Evolutionary conservation across 2,113 vertebrate genomes (phyloP).

Genomic region (Lontra canadensis): DNA sequence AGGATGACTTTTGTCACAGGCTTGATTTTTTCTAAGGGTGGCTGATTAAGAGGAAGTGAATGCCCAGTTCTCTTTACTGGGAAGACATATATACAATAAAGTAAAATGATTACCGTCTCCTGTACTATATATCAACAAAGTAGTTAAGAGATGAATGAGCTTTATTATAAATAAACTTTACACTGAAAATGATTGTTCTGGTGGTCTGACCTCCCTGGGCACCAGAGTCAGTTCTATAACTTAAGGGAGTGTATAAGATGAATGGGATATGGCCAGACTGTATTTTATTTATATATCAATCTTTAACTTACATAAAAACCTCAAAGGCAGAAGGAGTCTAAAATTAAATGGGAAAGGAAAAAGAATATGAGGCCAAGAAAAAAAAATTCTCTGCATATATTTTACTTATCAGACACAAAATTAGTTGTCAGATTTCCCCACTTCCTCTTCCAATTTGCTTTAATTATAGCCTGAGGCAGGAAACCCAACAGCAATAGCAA

Average conservation of each 20-base stretch:
- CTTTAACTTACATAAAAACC: conserved; percentile 56
- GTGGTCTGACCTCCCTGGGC: background rate
- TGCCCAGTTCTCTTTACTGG: background rate
- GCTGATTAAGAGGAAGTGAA: background rate
- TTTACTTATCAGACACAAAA: conserved; percentile 37
- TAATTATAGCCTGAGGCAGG: background rate
- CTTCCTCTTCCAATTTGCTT: background rate
- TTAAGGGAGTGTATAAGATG: conserved; percentile 9
- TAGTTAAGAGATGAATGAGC: background rate
- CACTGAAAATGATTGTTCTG: background rate
- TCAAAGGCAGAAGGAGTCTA: conserved; percentile 62
- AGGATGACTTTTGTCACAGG: background rate
- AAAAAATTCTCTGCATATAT: background rate
- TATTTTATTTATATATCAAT: conserved; percentile 69
- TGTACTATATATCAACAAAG: background rate
- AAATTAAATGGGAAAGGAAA: conserved; percentile 57
- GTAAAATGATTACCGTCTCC: background rate
- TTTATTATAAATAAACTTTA: conserved; percentile 32
- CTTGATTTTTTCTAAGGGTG: background rate
- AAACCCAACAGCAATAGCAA: background rate
- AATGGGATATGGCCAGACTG: conserved; percentile 39
- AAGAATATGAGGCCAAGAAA: conserved; percentile 24
- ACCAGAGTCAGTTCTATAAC: background rate
- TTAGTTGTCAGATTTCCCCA: background rate
- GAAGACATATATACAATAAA: background rate